Conservation (phyloP, 2,888 invertebrate species). For the Chloroclysta siterata region DNA sequence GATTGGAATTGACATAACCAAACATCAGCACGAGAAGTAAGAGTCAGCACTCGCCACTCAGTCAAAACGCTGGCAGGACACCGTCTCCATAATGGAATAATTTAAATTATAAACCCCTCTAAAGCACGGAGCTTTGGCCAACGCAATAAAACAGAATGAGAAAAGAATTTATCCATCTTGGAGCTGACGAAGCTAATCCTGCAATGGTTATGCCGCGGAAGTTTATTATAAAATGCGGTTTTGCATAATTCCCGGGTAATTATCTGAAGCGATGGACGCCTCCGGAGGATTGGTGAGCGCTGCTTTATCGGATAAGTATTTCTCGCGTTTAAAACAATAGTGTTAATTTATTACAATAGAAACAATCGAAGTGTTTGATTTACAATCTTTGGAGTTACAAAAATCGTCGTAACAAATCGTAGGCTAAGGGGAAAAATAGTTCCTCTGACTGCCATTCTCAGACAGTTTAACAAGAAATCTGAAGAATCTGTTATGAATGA, state of each 20-base stretch:
- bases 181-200: conserved; percentile 65
- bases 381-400: no score
- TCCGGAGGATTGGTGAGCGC: conserved; percentile 15
- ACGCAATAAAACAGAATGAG: conserved; percentile 69
- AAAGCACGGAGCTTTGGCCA: conserved; percentile 56
- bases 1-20: not conserved
- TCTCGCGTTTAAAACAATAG: no score
- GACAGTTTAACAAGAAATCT: no score
- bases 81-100: conserved; percentile 67
- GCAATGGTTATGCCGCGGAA: conserved; percentile 55
- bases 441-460: no score
- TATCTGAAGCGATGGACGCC: conserved; percentile 41
- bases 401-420: no score
- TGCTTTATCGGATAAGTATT: conserved; percentile 7
- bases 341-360: no score
- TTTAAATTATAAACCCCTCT: conserved; percentile 69
- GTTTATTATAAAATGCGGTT: conserved; percentile 68
- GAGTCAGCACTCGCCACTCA: conserved; percentile 37
- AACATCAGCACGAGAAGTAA: conserved; percentile 17
- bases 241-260: conserved; percentile 64
- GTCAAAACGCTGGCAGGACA: conserved; percentile 37
- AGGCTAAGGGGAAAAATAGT: no score
- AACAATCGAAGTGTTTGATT: no score
- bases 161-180: conserved; percentile 63
- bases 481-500: no score